Conservation (phyloP, 2,888 invertebrate genomes). For the Trilocha varians region DNA sequence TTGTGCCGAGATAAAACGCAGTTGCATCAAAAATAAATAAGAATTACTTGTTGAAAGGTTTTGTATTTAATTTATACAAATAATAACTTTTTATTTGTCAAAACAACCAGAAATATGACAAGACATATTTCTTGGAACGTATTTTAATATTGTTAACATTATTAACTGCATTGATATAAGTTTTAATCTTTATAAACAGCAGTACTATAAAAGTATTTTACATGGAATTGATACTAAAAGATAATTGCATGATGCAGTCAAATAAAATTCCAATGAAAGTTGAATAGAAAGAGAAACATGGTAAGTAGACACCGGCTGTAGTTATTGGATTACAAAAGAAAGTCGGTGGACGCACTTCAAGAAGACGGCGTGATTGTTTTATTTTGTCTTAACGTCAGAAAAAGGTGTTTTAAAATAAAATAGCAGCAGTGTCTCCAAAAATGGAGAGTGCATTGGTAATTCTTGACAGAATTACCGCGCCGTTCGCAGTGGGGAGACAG, state of each 20-base stretch:
- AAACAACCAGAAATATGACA: too few relatives aligned
- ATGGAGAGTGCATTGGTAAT: constrained; percentile 57
- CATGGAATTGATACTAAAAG: too few relatives aligned
- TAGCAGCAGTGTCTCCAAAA: constrained; percentile 51
- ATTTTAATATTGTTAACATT: too few relatives aligned
- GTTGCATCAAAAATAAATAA: too few relatives aligned
- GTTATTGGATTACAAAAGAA: constrained; percentile 59
- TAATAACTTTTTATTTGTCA: too few relatives aligned
- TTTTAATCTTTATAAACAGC: too few relatives aligned
- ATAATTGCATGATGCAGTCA: constrained; percentile 5
- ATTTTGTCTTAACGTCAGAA: neutral
- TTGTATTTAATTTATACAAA: too few relatives aligned
- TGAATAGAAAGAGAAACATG: constrained; percentile 41
- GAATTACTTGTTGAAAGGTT: too few relatives aligned
- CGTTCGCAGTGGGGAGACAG: constrained; percentile 42
- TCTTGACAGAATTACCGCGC: constrained; percentile 59
- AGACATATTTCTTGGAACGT: too few relatives aligned
- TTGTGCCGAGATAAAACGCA: too few relatives aligned
- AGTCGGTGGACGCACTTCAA: constrained; percentile 35
- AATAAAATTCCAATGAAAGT: constrained; percentile 42
- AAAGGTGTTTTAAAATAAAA: constrained; percentile 36
- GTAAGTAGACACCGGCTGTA: constrained; percentile 42
- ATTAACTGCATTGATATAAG: too few relatives aligned
- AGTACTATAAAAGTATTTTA: too few relatives aligned
- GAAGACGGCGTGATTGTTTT: neutral